Evolutionary conservation across 2,797 vertebrate genomes (phyloP).

Genomic region (Paguma larvata): DNA sequence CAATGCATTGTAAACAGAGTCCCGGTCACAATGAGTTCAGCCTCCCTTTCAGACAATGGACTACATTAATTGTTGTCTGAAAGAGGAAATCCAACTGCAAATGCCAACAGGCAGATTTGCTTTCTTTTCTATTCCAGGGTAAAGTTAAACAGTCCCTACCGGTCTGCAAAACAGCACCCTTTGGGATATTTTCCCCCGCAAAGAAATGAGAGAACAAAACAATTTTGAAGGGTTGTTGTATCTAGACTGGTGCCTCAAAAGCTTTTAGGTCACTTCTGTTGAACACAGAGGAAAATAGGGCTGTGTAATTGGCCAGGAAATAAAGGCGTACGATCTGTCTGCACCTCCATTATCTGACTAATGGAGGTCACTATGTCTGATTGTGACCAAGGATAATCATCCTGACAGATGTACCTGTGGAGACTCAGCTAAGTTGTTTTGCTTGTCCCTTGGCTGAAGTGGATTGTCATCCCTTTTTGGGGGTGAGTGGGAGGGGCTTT

Average conservation of each 20-base stretch:
- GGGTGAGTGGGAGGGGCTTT: neutral
- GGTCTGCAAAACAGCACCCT: neutral
- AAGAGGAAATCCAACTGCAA: neutral
- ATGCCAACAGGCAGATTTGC: neutral
- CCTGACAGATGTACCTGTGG: neutral
- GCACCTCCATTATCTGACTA: conserved; percentile 46
- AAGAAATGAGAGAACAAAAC: neutral
- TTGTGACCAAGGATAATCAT: conserved; percentile 1
- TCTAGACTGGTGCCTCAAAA: neutral
- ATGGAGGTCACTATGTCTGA: neutral
- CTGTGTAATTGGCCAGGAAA: conserved; percentile 53
- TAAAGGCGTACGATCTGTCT: neutral
- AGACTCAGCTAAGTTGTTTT: neutral
- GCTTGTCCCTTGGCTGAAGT: neutral
- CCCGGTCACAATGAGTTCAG: neutral
- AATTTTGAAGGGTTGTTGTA: neutral
- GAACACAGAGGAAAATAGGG: conserved; percentile 10
- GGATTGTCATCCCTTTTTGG: neutral
- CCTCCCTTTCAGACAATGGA: neutral
- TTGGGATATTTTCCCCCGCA: neutral
- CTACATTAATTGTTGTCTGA: neutral
- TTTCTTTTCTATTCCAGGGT: neutral
- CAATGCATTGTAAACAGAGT: neutral
- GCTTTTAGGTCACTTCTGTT: conserved; percentile 52
- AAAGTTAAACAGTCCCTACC: neutral